Conservation (phyloP, 2,797 vertebrate genomes). For the Carcharodon carcharias region DNA sequence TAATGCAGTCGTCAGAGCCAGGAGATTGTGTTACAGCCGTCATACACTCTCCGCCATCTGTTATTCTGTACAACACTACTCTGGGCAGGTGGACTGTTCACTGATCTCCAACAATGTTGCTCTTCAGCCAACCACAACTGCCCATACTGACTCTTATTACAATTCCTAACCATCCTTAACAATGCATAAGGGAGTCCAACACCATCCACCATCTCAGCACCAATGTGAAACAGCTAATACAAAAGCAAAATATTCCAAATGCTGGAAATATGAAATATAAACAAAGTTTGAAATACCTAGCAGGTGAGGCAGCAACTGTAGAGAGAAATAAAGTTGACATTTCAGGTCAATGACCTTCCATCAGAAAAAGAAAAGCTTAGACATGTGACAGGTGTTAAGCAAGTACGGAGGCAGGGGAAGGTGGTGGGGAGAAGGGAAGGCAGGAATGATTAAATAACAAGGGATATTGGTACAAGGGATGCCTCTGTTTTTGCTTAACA, state of each 20-base stretch:
- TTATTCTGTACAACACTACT: neutral
- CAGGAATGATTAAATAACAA: neutral
- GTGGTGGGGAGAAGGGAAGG: neutral
- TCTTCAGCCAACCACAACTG: neutral
- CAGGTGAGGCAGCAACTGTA: neutral
- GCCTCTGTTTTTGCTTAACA: neutral
- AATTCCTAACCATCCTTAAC: neutral
- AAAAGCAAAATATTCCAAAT: neutral
- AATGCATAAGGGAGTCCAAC: neutral
- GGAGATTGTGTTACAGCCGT: slow-evolving; percentile 11
- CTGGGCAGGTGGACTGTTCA: neutral
- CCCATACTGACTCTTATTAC: no score
- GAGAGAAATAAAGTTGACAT: neutral
- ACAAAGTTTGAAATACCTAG: neutral
- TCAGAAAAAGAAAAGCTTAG: neutral
- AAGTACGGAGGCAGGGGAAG: neutral
- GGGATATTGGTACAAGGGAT: neutral
- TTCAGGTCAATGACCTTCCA: neutral
- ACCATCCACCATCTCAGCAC: no score
- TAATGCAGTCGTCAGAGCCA: slow-evolving; percentile 17
- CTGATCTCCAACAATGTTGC: neutral
- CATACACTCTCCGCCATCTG: neutral
- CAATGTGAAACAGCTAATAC: neutral
- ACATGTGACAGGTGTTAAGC: neutral
- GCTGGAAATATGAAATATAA: neutral